Evolutionary conservation across 2,888 invertebrate genomes (phyloP).

Genomic region (Hemaris fuciformis): DNA sequence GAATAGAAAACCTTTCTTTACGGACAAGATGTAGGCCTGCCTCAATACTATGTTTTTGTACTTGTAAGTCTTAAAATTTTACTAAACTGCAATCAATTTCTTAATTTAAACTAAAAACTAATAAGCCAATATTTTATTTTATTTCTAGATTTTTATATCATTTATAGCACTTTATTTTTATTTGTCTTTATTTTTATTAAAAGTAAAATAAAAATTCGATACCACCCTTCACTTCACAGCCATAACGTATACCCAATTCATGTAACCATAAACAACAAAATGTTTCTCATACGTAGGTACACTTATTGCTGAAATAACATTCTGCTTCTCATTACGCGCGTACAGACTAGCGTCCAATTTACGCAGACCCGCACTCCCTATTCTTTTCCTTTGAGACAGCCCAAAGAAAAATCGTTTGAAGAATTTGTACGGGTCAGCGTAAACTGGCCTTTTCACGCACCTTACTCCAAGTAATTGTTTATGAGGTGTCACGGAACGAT

Average conservation of each 20-base stretch:
- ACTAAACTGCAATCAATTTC: no score
- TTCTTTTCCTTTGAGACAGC: slow-evolving; percentile 4
- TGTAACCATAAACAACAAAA: not conserved
- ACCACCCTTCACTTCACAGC: not conserved
- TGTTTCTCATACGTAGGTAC: not conserved
- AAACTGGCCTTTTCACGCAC: slow-evolving; percentile 37
- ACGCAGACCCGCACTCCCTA: slow-evolving; percentile 21
- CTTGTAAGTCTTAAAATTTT: no score
- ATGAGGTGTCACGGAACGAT: slow-evolving; percentile 38
- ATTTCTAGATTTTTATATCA: no score
- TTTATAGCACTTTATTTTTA: no score
- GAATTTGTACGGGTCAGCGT: slow-evolving; percentile 24
- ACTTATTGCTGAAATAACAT: slow-evolving; percentile 20
- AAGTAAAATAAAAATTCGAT: not conserved
- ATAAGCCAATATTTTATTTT: no score
- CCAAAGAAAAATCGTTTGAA: slow-evolving; percentile 18
- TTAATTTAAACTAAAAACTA: no score
- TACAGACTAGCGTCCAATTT: slow-evolving; percentile 20
- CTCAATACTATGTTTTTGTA: no score
- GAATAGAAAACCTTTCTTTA: no score
- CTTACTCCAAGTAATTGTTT: slow-evolving; percentile 42
- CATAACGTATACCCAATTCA: not conserved
- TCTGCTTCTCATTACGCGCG: slow-evolving; percentile 26
- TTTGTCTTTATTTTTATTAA: not conserved
- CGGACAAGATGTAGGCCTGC: no score